Percentiles rank a stretch among this genome's conserved stretches.
Evolutionary conservation across 2,113 vertebrate species (phyloP).

Genomic region (Ophthalmotilapia sp.): DNA sequence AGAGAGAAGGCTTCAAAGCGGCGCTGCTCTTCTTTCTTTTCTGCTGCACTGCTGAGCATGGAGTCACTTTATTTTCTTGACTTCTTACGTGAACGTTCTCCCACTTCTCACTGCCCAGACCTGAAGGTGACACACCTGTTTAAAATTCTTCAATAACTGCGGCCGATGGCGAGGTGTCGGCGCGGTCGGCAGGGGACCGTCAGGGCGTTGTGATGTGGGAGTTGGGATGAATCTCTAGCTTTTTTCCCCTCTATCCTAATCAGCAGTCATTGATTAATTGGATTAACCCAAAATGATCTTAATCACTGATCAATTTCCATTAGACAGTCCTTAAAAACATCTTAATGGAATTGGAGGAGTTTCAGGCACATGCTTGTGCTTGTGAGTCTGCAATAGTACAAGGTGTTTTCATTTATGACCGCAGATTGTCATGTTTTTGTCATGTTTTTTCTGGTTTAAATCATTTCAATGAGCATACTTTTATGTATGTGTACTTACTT

Average conservation of each 20-base stretch:
- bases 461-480: not conserved
- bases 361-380: not conserved
- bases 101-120: not conserved
- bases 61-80: not conserved
- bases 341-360: slow-evolving; percentile 50
- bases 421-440: not conserved
- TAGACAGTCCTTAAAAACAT: slow-evolving; percentile 52
- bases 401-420: not conserved
- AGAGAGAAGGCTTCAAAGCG: not conserved
- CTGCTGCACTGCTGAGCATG: not conserved
- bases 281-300: slow-evolving; percentile 58
- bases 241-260: slow-evolving; percentile 30
- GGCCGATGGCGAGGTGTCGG: not conserved
- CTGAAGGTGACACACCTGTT: slow-evolving; percentile 52
- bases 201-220: not conserved
- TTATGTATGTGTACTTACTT: not conserved
- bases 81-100: not conserved
- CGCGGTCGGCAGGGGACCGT: not conserved
- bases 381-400: not conserved
- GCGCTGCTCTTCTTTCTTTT: not conserved
- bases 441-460: not conserved
- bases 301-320: slow-evolving; percentile 72
- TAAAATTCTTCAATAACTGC: slow-evolving; percentile 19
- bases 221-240: not conserved
- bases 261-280: slow-evolving; percentile 67